These are phyloP conservation scores for Caenorhabditis sp. DNA, from an alignment of 2,888 invertebrate genomes.

Conservation along the genomic window DNA sequence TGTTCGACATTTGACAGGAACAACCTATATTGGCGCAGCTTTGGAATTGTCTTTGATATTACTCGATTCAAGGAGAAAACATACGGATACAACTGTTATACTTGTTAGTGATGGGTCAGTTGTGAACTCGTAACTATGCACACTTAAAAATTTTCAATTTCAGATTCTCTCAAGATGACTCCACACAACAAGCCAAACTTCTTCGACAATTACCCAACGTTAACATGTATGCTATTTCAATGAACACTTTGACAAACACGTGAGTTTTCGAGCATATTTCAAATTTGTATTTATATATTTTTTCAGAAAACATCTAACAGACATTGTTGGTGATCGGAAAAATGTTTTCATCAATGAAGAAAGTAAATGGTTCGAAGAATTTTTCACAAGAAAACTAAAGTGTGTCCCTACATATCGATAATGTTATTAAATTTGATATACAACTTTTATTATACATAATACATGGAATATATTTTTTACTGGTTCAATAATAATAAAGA, in stretches of 20 bases:
- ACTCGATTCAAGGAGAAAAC: constrained; percentile 55
- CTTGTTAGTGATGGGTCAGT: constrained; percentile 64
- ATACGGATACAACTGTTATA: constrained; percentile 62
- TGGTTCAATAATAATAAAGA: background rate
- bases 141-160: background rate
- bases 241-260: constrained; percentile 65
- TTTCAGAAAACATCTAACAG: constrained; percentile 45
- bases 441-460: background rate
- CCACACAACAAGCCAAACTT: constrained; percentile 49
- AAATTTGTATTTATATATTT: background rate
- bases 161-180: constrained; percentile 62
- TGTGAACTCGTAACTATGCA: background rate
- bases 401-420: constrained; percentile 30
- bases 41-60: constrained; percentile 55
- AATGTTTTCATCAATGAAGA: constrained; percentile 51
- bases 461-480: background rate
- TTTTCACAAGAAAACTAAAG: constrained; percentile 36
- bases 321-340: constrained; percentile 49
- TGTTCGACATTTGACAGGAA: constrained; percentile 63
- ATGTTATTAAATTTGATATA: background rate
- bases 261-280: constrained; percentile 25
- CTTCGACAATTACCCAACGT: constrained; percentile 59
- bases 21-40: constrained; percentile 69
- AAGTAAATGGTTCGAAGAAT: constrained; percentile 39
- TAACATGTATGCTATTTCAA: constrained; percentile 61